A percentile compares a stretch with the other conserved stretches of the same genome.
Evolutionary conservation across 2,113 vertebrate genomes (phyloP).

Genomic region (Stomatorhinus ivindoensis): DNA sequence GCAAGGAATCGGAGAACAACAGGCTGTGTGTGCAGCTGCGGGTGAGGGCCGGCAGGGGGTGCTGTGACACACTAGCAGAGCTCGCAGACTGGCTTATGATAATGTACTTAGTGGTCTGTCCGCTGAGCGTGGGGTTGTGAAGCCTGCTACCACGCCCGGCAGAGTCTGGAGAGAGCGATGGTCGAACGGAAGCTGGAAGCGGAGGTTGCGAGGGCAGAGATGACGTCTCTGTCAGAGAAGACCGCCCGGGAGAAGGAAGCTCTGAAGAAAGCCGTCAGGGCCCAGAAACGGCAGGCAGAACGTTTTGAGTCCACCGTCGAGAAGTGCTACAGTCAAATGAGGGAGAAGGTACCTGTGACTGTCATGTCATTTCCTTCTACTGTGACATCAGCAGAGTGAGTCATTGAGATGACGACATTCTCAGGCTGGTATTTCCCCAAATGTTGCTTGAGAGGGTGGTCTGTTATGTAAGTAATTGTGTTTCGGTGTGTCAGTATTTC

Average conservation of each 20-base stretch:
- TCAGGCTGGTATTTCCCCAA: neutral
- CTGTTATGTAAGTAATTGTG: neutral
- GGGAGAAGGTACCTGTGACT: conserved; percentile 56
- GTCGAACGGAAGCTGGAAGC: conserved; percentile 59
- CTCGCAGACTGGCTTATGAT: neutral
- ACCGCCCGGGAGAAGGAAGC: conserved; percentile 55
- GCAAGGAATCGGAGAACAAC: conserved; percentile 71
- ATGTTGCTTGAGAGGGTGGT: too few relatives aligned
- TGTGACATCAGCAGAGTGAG: neutral
- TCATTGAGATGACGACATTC: neutral
- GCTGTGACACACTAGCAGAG: neutral
- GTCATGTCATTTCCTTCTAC: neutral
- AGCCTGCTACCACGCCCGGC: conserved; percentile 24
- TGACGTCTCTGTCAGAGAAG: conserved; percentile 50
- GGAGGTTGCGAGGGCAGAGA: conserved; percentile 50
- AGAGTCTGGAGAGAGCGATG: conserved; percentile 67
- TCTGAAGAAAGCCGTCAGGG: conserved; percentile 64
- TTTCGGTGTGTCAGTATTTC: neutral
- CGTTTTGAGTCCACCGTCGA: conserved; percentile 61
- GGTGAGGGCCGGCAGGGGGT: conserved; percentile 48
- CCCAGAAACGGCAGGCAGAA: conserved; percentile 66
- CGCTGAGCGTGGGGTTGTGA: neutral
- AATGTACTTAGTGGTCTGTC: neutral
- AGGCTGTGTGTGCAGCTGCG: conserved; percentile 66
- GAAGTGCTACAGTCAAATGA: conserved; percentile 60